phyloP scores from a whole-genome alignment of 2,113 vertebrate genomes.

The Hemicordylus capensis region DNA sequence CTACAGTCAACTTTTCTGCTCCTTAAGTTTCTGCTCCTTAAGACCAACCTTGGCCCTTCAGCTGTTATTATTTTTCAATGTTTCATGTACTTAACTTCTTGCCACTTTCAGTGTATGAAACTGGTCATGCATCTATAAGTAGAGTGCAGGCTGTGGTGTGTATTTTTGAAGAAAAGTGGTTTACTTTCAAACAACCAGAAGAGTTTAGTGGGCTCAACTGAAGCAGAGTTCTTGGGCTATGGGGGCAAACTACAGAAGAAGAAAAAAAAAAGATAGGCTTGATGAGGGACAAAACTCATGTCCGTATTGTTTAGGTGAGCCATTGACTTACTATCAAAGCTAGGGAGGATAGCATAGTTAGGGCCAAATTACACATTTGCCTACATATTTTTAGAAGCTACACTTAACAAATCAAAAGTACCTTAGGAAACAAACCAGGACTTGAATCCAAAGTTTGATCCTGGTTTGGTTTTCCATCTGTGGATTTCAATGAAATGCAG shows the following conservation, averaged over 20 bases:
- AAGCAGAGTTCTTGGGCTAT: not conserved
- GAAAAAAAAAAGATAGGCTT: not conserved
- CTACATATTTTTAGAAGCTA: too few species aligned
- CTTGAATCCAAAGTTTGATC: too few species aligned
- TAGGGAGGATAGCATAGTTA: too few species aligned
- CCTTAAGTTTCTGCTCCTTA: not conserved
- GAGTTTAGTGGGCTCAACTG: not conserved
- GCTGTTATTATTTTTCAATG: not conserved
- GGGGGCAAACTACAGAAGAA: not conserved
- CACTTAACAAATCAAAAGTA: too few species aligned
- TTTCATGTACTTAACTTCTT: not conserved
- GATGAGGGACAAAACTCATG: not conserved
- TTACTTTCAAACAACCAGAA: not conserved
- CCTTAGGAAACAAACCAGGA: too few species aligned
- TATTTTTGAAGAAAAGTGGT: not conserved
- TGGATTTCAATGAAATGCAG: too few species aligned
- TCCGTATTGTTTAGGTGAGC: not conserved
- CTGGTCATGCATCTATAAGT: not conserved
- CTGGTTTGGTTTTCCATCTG: too few species aligned
- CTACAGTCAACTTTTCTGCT: not conserved
- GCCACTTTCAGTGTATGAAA: not conserved
- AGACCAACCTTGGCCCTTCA: too few species aligned
- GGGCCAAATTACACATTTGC: too few species aligned
- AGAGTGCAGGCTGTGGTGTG: not conserved
- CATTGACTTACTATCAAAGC: too few species aligned